phyloP scores from a whole-genome alignment of 2,888 invertebrate genomes.

The Rotaria sp. region DNA sequence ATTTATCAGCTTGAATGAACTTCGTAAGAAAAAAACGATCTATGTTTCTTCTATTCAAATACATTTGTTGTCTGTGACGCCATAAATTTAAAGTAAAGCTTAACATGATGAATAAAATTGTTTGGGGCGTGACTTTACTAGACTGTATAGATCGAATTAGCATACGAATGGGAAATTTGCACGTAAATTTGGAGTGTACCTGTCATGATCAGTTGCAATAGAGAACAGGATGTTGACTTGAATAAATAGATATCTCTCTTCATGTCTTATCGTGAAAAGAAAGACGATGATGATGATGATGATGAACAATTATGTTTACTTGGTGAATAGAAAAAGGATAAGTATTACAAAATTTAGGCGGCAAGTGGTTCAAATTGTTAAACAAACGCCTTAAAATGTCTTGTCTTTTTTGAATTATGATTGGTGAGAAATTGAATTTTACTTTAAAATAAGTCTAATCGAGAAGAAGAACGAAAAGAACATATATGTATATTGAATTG shows the following conservation, averaged over 20 bases:
- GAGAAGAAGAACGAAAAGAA: neutral
- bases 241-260: constrained; percentile 10
- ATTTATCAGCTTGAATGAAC: constrained; percentile 11
- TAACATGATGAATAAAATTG: neutral
- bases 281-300: neutral
- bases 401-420: neutral
- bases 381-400: neutral
- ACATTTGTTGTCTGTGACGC: neutral
- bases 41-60: neutral
- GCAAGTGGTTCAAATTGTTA: neutral
- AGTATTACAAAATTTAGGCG: neutral
- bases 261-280: constrained; percentile 1
- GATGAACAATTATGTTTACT: neutral
- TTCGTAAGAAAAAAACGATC: neutral
- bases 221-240: constrained; percentile 14
- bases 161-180: constrained; percentile 22
- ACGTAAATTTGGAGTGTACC: constrained; percentile 13
- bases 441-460: neutral
- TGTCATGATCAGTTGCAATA: constrained; percentile 20
- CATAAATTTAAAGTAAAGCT: neutral
- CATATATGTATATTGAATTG: neutral
- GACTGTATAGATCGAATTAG: neutral
- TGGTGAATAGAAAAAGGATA: neutral
- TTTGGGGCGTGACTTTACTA: constrained; percentile 12
- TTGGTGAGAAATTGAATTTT: neutral